These are phyloP conservation scores for Thunnus albacares DNA, from an alignment of 2,797 vertebrate species.

Conservation along the genomic window DNA sequence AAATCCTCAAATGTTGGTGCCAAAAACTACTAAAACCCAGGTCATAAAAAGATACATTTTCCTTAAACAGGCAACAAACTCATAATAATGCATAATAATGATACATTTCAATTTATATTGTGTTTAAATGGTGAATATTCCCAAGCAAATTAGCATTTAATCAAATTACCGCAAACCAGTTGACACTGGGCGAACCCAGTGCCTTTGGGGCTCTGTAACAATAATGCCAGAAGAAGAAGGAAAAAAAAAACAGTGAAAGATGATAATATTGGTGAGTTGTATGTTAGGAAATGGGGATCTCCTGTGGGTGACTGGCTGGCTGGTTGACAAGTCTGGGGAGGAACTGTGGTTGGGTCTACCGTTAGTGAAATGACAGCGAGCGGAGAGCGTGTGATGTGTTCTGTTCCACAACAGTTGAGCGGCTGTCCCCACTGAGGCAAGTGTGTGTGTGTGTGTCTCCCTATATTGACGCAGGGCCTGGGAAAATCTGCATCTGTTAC, in stretches of 20 bases:
- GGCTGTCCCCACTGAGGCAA: conserved; percentile 77
- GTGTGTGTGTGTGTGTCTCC: conserved; percentile 28
- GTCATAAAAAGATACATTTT: background rate
- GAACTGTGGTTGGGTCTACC: conserved; percentile 82
- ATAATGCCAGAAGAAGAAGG: conserved; percentile 8
- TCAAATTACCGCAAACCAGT: conserved; percentile 32
- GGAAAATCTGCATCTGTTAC: conserved; percentile 93
- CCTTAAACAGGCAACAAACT: background rate
- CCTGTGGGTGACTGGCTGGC: conserved; percentile 50
- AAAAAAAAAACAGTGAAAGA: background rate
- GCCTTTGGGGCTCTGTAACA: conserved; percentile 15
- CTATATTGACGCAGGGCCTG: conserved; percentile 80
- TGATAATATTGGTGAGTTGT: conserved; percentile 20
- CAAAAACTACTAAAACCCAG: background rate
- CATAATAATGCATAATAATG: conserved; percentile 6
- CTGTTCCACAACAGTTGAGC: conserved; percentile 78
- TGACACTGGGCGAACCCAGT: conserved; percentile 4
- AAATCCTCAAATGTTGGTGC: background rate
- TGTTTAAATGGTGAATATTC: conserved; percentile 16
- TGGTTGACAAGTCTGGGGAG: conserved; percentile 80
- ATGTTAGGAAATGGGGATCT: conserved; percentile 25
- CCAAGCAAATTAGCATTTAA: conserved; percentile 20
- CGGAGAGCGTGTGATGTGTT: conserved; percentile 90
- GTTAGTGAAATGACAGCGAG: conserved; percentile 86
- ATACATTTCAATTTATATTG: conserved; percentile 13